Percentiles rank a stretch among this genome's conserved stretches.
These are phyloP conservation scores for Danio tinwini DNA, from an alignment of 2,797 vertebrate genomes.

Conservation along the genomic window DNA sequence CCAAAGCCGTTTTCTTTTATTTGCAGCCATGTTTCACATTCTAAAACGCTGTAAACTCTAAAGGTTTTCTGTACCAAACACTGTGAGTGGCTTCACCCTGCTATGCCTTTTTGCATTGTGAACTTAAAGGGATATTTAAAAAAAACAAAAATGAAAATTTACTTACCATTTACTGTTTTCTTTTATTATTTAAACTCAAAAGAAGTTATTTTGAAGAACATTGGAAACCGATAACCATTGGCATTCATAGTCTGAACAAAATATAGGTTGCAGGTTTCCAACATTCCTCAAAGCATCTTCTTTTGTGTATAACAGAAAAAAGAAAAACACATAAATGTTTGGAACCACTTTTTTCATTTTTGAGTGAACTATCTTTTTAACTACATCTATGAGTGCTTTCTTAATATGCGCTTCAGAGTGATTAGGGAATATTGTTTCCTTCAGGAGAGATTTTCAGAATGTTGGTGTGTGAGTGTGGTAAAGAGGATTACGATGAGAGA, in stretches of 20 bases:
- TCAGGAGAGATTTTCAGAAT: conserved; percentile 18
- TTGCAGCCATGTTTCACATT: conserved; percentile 17
- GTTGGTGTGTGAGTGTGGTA: conserved; percentile 15
- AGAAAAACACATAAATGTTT: no score
- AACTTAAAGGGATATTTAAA: neutral
- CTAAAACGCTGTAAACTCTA: conserved; percentile 9
- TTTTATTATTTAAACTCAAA: no score
- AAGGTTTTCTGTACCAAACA: conserved; percentile 44
- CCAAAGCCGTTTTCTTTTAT: conserved; percentile 40
- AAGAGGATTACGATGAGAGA: neutral
- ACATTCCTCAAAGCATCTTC: no score
- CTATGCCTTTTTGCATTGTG: conserved; percentile 42
- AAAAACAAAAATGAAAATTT: no score
- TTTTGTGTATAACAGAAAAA: no score
- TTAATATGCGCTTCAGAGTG: conserved; percentile 8
- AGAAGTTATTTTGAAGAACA: no score
- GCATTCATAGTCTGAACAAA: no score
- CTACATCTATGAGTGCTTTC: conserved; percentile 37
- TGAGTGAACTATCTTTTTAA: no score
- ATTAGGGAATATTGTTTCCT: conserved; percentile 14
- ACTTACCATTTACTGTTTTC: no score
- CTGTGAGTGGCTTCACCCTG: conserved; percentile 49
- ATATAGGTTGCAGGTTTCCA: no score
- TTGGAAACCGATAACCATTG: no score
- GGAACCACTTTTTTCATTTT: no score